A percentile compares a stretch with the other conserved stretches of the same genome.
These are phyloP conservation scores for Anolis carolinensis DNA, from an alignment of 2,113 vertebrate species.

Conservation along the genomic window DNA sequence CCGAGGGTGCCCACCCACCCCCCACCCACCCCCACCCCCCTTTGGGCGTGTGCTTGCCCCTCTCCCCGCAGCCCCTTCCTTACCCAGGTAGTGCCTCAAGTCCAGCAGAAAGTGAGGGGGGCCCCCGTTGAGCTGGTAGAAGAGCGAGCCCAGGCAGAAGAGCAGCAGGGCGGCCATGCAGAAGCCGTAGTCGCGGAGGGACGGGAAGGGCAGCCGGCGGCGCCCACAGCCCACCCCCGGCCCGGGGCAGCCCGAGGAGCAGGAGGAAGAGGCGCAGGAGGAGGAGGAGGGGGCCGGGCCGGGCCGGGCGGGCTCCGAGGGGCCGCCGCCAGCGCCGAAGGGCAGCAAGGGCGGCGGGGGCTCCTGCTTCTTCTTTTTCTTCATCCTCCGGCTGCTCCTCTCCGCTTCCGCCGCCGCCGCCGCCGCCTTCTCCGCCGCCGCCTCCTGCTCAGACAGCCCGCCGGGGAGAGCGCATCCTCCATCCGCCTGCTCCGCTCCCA, in stretches of 20 bases:
- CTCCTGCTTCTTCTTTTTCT: conserved; percentile 73
- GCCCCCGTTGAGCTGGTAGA: conserved; percentile 93
- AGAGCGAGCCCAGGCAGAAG: conserved; percentile 91
- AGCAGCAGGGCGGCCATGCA: conserved; percentile 92
- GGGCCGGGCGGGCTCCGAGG: conserved; percentile 64
- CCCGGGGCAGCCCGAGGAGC: conserved; percentile 55
- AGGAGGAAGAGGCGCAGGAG: too few relatives aligned
- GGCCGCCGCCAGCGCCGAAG: conserved; percentile 33
- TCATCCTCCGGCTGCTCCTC: conserved; percentile 78
- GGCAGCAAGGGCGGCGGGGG: conserved; percentile 65
- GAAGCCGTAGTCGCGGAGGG: conserved; percentile 90
- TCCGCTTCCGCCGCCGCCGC: conserved; percentile 74
- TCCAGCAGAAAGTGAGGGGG: conserved; percentile 91
- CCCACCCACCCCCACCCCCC: too few relatives aligned
- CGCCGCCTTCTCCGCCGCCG: conserved; percentile 77
- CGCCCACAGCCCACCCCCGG: conserved; percentile 61
- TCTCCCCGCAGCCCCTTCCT: conserved; percentile 57
- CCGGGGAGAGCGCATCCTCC: conserved; percentile 72
- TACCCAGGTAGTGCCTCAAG: conserved; percentile 93
- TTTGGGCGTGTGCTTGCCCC: too few relatives aligned
- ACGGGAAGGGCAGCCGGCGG: conserved; percentile 72
- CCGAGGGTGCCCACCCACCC: too few relatives aligned
- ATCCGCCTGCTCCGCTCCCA: conserved; percentile 70
- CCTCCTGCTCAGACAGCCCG: conserved; percentile 80
- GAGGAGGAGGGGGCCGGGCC: conserved; percentile 68